These are phyloP conservation scores for Rhea americana DNA, from an alignment of 2,113 vertebrate species.

Conservation along the genomic window DNA sequence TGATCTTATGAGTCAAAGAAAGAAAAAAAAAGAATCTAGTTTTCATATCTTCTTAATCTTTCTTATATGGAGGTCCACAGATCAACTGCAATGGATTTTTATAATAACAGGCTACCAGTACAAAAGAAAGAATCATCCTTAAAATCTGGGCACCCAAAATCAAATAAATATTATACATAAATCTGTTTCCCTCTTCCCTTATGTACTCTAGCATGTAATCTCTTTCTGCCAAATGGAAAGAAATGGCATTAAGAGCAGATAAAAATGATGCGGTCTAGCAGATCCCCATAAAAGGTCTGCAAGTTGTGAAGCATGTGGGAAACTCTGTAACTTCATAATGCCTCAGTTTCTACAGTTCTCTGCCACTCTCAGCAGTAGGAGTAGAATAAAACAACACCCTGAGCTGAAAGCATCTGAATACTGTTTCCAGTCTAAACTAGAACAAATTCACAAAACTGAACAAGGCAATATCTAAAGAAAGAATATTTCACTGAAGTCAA, in stretches of 20 bases:
- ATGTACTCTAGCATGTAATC: neutral
- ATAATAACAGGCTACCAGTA: neutral
- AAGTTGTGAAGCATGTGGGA: neutral
- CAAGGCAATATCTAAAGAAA: neutral
- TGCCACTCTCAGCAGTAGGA: neutral
- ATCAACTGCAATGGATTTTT: neutral
- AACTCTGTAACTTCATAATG: neutral
- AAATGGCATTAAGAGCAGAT: neutral
- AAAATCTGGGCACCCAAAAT: neutral
- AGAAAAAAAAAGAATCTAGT: neutral
- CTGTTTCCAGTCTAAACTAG: neutral
- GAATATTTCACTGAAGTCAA: neutral
- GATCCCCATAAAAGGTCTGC: neutral
- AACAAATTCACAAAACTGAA: neutral
- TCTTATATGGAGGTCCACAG: neutral
- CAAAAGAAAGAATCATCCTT: neutral
- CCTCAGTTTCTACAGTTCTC: neutral
- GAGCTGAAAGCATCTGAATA: neutral
- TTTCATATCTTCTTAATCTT: neutral
- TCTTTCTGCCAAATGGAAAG: neutral
- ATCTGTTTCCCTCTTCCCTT: neutral
- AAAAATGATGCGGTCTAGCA: neutral
- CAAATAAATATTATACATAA: neutral
- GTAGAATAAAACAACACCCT: neutral
- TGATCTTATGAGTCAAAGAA: neutral